Base-by-base conservation (phyloP, 2,888 invertebrate species). In the Yponomeuta malinellus region DNA sequence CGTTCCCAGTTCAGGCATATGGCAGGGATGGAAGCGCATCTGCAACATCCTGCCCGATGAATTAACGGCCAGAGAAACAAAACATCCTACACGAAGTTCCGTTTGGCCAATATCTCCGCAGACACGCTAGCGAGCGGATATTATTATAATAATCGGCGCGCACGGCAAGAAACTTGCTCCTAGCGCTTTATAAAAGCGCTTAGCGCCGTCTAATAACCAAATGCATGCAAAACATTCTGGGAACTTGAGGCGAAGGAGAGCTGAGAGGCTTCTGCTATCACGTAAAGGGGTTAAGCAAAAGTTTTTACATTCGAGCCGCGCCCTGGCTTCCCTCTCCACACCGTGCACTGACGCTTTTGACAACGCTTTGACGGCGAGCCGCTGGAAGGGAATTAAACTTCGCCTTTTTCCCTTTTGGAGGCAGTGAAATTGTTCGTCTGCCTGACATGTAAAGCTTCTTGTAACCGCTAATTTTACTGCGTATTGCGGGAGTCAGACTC, bases 231-330 rank as follows among this genome's bases (percentile, higher is more conserved):
- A 89, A 87, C 86, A 90, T 90, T 88, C 85, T 83, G 78, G 81
- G 78, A 89, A 89, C 84, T 90, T 89, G 75, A 59, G 81, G 85
- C 82, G 88, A 89, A 89, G 52, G 10, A 12, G 52, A 59, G 15
- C 52, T 59, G 52, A 15, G 15, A 59, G 86, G 87, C 84, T 88
- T 59, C 81, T 85, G 88, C 87, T 84, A 85, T 86, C 85, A 87
- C 85, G 82, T 82, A 87, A 89, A 87, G 43, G 89, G 87, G 88
- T 88, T 78, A 83, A 84, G 89, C 83, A 85, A 88, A 91, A 90
- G 85, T 90, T 92, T 92, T 89, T 88, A 86, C 88, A 87, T 90
- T 88, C 86, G 85, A 85, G 80, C 81, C 85, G 82, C 82, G 82
- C 81, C 82, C 80, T 81, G 79, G 84, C 84, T 85, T 84, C 81